phyloP scores from a whole-genome alignment of 1,140 invertebrate genomes.

The Lethocerus indicus region DNA sequence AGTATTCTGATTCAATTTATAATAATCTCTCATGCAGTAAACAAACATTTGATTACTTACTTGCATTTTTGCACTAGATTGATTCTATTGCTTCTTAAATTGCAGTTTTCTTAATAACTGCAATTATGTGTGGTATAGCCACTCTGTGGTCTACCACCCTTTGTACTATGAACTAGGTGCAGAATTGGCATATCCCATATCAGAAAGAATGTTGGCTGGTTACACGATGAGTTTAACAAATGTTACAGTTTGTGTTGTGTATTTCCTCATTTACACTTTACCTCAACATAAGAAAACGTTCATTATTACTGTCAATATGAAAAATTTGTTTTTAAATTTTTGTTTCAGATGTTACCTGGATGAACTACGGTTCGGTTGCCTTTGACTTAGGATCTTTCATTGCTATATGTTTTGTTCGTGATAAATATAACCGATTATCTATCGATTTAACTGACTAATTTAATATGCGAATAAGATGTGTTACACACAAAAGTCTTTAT shows the following conservation, averaged over 20 bases:
- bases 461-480: too few relatives aligned
- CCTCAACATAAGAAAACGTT: neutral
- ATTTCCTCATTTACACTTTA: constrained; percentile 9
- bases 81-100: neutral
- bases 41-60: neutral
- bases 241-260: constrained; percentile 8
- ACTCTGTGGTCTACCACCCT: constrained; percentile 27
- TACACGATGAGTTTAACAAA: constrained; percentile 27
- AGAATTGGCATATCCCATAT: constrained; percentile 30
- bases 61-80: neutral
- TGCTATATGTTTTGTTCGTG: neutral
- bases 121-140: constrained; percentile 24
- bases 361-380: constrained; percentile 6
- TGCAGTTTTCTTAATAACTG: constrained; percentile 7
- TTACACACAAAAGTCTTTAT: too few relatives aligned
- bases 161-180: constrained; percentile 30
- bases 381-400: constrained; percentile 1
- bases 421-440: constrained; percentile 3
- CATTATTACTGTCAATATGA: neutral
- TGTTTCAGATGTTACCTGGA: constrained; percentile 7
- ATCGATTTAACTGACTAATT: too few relatives aligned
- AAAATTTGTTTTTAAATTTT: neutral
- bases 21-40: neutral
- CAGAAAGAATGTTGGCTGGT: constrained; percentile 29
- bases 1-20: neutral